Conservation (phyloP, 2,113 vertebrate genomes). For the Carassius carassius region DNA sequence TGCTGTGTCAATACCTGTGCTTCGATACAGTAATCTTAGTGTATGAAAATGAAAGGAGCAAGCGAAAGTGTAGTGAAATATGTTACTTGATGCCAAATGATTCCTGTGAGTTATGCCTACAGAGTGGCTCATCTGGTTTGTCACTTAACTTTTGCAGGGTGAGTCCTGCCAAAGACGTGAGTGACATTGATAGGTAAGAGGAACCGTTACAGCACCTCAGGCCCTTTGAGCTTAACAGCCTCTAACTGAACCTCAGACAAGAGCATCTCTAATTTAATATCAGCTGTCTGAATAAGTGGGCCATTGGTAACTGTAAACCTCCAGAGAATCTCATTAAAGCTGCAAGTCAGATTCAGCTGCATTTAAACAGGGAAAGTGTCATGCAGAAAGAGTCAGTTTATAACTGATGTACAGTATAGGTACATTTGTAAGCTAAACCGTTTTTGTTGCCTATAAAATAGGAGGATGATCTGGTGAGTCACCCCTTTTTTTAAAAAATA, state of each 20-base stretch:
- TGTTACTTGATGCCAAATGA: no score
- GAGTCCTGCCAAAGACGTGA: neutral
- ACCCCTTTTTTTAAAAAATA: neutral
- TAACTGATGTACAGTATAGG: neutral
- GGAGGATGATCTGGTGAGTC: neutral
- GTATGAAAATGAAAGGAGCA: neutral
- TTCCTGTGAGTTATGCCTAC: neutral
- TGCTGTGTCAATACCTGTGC: neutral
- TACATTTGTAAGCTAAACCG: neutral
- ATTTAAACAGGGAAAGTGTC: neutral
- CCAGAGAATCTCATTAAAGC: neutral
- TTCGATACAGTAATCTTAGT: neutral
- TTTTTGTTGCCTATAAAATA: neutral
- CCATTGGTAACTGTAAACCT: neutral
- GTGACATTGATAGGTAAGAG: conserved; percentile 2
- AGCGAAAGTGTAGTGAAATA: neutral
- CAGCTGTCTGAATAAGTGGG: neutral
- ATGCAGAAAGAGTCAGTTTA: neutral
- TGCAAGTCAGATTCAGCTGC: neutral
- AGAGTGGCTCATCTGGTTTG: neutral
- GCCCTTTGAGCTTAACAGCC: neutral
- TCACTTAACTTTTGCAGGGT: neutral
- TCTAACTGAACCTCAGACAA: conserved; percentile 7
- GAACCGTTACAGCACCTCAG: conserved; percentile 1
- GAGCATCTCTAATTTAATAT: neutral